Evolutionary conservation across 92 coral and sea anemone genomes (phyloP).

Genomic region (Ricordea florida): DNA sequence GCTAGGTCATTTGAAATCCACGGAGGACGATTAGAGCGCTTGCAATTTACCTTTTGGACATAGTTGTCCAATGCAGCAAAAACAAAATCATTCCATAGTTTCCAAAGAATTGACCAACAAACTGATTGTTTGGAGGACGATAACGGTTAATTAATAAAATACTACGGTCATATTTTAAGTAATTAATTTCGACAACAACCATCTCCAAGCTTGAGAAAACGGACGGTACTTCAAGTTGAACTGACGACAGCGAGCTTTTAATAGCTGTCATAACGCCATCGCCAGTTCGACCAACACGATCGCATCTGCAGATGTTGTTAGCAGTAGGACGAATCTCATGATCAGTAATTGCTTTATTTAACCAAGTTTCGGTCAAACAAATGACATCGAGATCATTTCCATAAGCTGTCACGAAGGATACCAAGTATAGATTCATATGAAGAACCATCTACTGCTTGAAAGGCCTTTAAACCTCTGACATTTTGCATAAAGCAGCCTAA

Average conservation of each 20-base stretch:
- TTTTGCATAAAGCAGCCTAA: conserved; percentile 14
- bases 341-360: conserved; percentile 14
- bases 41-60: background rate
- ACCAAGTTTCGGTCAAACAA: conserved; percentile 37
- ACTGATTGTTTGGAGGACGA: background rate
- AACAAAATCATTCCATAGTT: conserved; percentile 6
- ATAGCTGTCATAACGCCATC: conserved; percentile 35
- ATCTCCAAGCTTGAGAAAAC: background rate
- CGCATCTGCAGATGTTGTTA: background rate
- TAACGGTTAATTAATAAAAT: conserved; percentile 36
- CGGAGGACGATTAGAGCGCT: background rate
- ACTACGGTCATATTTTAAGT: conserved; percentile 23
- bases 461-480: conserved; percentile 13
- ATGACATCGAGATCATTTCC: conserved; percentile 21
- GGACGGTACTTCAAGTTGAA: background rate
- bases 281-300: conserved; percentile 14
- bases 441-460: background rate
- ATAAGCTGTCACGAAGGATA: conserved; percentile 11
- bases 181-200: conserved; percentile 23
- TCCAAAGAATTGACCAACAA: background rate
- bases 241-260: conserved; percentile 12
- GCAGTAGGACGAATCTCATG: conserved; percentile 25
- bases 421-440: conserved; percentile 1
- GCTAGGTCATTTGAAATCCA: conserved; percentile 53
- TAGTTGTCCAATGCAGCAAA: conserved; percentile 28